These are phyloP conservation scores for Oreortyx pictus DNA, from an alignment of 2,797 vertebrate genomes.

Conservation along the genomic window DNA sequence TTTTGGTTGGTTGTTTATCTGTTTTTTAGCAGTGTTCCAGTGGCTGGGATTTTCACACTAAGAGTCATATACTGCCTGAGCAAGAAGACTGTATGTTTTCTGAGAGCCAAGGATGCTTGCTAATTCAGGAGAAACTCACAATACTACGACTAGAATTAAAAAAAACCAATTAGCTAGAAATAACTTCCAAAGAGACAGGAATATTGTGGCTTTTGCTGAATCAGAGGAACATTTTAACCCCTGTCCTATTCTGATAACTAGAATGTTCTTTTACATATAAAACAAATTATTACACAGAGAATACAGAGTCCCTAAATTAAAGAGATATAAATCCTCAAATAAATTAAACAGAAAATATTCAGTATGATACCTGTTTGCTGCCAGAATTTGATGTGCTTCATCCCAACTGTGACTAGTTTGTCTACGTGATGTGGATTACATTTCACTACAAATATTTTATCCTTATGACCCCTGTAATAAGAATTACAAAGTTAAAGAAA, in stretches of 20 bases:
- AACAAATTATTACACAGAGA: neutral
- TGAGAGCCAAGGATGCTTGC: neutral
- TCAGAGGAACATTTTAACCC: neutral
- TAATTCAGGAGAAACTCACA: neutral
- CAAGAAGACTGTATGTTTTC: neutral
- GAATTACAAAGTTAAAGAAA: neutral
- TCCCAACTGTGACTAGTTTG: conserved; percentile 93
- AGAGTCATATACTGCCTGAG: neutral
- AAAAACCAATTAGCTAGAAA: neutral
- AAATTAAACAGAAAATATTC: neutral
- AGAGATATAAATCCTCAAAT: neutral
- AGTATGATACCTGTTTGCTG: conserved; percentile 90
- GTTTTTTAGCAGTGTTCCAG: neutral
- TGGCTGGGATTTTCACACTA: neutral
- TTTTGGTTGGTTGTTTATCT: neutral
- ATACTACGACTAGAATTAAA: neutral
- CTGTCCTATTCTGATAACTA: neutral
- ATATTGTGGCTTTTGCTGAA: neutral
- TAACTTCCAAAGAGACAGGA: neutral
- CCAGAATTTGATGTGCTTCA: conserved; percentile 99
- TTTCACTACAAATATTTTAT: conserved; percentile 94
- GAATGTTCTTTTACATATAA: neutral
- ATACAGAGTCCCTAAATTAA: neutral
- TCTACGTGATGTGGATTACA: conserved; percentile 93
- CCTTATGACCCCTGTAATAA: conserved; percentile 89